A percentile compares a stretch with the other conserved stretches of the same genome.
Evolutionary conservation across 2,797 vertebrate species (phyloP).

Genomic region (Serranus cabrilla): DNA sequence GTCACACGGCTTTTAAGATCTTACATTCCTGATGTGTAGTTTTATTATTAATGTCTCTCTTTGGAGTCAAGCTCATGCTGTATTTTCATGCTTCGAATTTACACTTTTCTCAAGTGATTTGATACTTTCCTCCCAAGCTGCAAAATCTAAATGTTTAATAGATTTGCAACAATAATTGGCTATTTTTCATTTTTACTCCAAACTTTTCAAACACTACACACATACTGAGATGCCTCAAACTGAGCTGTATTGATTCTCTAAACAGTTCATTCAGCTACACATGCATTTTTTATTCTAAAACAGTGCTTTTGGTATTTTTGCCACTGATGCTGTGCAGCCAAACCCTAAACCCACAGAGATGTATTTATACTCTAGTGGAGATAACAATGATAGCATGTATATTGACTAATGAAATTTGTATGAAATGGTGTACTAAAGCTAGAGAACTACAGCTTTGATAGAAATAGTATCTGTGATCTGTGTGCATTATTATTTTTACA

Average conservation of each 20-base stretch:
- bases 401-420: neutral
- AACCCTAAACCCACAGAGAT: neutral
- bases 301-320: neutral
- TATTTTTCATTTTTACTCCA: conserved; percentile 8
- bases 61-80: conserved; percentile 24
- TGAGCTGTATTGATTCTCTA: neutral
- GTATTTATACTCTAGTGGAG: no score
- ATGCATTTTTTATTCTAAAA: neutral
- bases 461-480: no score
- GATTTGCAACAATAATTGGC: neutral
- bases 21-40: conserved; percentile 33
- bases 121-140: neutral
- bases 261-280: neutral
- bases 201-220: conserved; percentile 9
- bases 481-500: no score
- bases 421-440: no score
- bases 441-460: no score
- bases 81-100: conserved; percentile 18
- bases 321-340: neutral
- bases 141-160: conserved; percentile 9
- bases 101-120: conserved; percentile 26
- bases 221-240: neutral
- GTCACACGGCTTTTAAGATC: conserved; percentile 57
- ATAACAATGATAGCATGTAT: neutral
- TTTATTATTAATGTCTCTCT: conserved; percentile 55